Evolutionary conservation across 2,113 vertebrate species (phyloP).

Genomic region (Rhabdornis inornatus): DNA sequence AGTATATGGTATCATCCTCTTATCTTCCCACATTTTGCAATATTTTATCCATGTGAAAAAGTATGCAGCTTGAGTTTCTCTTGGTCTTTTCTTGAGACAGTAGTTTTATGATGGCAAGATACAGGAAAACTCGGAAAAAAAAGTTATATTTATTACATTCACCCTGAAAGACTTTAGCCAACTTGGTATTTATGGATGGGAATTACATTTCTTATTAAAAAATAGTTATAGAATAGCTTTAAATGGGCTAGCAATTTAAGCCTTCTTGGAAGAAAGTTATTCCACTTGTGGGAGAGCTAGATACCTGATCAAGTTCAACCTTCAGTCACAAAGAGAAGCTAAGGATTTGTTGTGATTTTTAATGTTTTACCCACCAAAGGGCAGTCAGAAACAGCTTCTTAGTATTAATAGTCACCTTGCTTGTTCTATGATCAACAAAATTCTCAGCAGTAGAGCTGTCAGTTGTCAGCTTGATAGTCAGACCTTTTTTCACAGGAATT

Average conservation of each 20-base stretch:
- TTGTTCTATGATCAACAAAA: neutral
- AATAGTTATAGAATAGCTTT: neutral
- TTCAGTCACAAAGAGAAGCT: neutral
- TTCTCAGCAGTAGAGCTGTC: neutral
- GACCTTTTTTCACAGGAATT: neutral
- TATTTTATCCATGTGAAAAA: neutral
- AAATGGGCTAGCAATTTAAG: neutral
- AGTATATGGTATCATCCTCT: neutral
- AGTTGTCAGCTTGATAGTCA: neutral
- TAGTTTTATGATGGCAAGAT: neutral
- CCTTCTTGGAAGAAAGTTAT: neutral
- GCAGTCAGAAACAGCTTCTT: fast-evolving
- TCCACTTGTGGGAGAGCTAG: neutral
- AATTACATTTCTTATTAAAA: neutral
- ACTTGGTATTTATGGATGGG: neutral
- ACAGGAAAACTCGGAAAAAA: neutral
- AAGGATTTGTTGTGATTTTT: neutral
- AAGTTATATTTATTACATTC: neutral
- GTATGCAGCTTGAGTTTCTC: neutral
- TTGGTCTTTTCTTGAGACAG: neutral
- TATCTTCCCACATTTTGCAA: neutral
- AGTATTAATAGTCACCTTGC: neutral
- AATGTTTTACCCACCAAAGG: neutral
- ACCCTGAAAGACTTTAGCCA: neutral
- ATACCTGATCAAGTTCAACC: neutral